Evolutionary conservation across 2,888 invertebrate species (phyloP).

Genomic region (Pardosa pseudoannulata): DNA sequence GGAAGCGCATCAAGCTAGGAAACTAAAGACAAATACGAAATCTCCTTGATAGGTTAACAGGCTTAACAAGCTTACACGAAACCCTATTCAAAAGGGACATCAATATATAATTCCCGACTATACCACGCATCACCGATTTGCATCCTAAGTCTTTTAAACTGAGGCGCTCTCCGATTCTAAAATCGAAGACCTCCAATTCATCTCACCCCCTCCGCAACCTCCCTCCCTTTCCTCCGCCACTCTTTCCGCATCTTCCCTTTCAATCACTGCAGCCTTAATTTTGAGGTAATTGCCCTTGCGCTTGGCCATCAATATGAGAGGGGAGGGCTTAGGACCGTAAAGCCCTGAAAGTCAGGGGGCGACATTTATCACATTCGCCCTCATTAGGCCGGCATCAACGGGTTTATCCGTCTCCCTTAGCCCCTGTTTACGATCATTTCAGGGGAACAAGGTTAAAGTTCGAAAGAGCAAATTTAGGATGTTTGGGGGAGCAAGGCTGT

Average conservation of each 20-base stretch:
- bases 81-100: not conserved
- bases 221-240: not conserved
- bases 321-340: conserved; percentile 30
- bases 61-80: conserved; percentile 13
- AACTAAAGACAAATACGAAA: conserved; percentile 6
- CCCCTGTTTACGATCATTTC: conserved; percentile 55
- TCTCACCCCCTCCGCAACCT: not conserved
- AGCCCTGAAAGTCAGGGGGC: conserved; percentile 39
- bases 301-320: conserved; percentile 65
- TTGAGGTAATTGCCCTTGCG: conserved; percentile 70
- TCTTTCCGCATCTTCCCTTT: conserved; percentile 40
- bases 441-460: conserved; percentile 24
- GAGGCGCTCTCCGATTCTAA: conserved; percentile 1
- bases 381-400: conserved; percentile 70
- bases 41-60: conserved; percentile 9
- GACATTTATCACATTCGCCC: conserved; percentile 70
- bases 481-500: too few relatives aligned
- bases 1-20: not conserved
- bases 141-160: conserved; percentile 7
- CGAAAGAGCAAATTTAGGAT: not conserved
- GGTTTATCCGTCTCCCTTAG: conserved; percentile 54
- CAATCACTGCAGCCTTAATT: conserved; percentile 68
- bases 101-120: conserved; percentile 5
- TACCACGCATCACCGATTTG: not conserved
- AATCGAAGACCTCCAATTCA: conserved; percentile 17